phyloP scores from a whole-genome alignment of 2,888 invertebrate genomes.

The Schizaphis graminum region DNA sequence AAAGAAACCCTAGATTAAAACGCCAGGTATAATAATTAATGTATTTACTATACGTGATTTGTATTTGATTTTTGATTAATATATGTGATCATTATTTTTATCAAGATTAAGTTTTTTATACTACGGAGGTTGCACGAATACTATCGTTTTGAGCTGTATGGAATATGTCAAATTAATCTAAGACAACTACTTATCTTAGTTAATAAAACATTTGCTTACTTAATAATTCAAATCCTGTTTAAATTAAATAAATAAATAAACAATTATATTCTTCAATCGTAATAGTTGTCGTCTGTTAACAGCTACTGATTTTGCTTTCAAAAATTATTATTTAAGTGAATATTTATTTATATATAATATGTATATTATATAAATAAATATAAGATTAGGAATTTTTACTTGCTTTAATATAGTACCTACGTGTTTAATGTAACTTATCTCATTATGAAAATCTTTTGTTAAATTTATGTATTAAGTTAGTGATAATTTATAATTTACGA shows the following conservation, averaged over 20 bases:
- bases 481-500: too few relatives aligned
- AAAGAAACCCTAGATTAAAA: not conserved
- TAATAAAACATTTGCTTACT: not conserved
- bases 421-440: too few relatives aligned
- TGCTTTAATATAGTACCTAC: too few relatives aligned
- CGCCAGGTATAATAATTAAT: not conserved
- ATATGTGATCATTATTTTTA: not conserved
- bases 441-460: too few relatives aligned
- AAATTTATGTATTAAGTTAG: too few relatives aligned
- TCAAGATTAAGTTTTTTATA: not conserved
- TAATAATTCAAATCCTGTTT: not conserved
- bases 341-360: too few relatives aligned
- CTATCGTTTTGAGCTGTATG: not conserved
- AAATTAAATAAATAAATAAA: not conserved
- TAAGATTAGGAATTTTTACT: too few relatives aligned
- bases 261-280: too few relatives aligned
- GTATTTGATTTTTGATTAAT: not conserved
- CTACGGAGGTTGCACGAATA: not conserved
- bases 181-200: not conserved
- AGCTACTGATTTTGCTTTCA: too few relatives aligned
- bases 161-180: not conserved
- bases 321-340: too few relatives aligned
- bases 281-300: too few relatives aligned
- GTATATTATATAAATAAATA: too few relatives aligned
- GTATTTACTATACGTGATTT: not conserved